Base-by-base conservation (phyloP, 2,888 invertebrate genomes). In the Pachycephus smyrnensis region DNA sequence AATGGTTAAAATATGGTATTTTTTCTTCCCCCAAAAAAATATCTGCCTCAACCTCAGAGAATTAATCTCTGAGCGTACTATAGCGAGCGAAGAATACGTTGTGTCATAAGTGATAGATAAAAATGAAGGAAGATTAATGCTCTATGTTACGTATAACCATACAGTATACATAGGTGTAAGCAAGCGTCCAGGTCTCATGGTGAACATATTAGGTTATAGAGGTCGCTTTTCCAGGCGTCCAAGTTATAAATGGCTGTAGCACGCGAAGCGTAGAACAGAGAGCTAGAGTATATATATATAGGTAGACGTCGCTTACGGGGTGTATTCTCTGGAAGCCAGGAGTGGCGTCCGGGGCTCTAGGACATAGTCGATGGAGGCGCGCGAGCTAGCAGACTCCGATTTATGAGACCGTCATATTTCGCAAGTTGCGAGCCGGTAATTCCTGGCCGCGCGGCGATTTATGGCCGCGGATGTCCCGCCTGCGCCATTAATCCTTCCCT, bases 341-440 rank as follows among this genome's bases (percentile, higher is more conserved):
- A 55, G 55, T 55, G 55, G 55, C 55, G 55, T 23, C 80, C 80
- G 81, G 80, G 84, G 86, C 86, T 81, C 84, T 88, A 88, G 86
- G 87, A 89, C 82, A 81, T 84, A 84, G 86, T 86, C 87, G 88
- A 86, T 87, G 85, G 88, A 86, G 86, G 88, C 90, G 90, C 89
- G 89, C 87, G 85, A 89, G 90, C 91, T 90, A 89, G 91, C 91
- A 89, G 87, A 87, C 91, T 91, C 88, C 89, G 91, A 93, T 93
- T 93, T 93, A 93, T 93, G 93, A 93, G 92, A 90, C 92, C 93
- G 93, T 93, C 93, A 93, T 93, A 93, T 93, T 93, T 93, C 92
- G 93, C 92, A 93, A 93, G 92, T 93, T 93, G 93, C 93, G 92
- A 92, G 93, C 92, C 92, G 92, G 93, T 93, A 93, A 93, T 93